phyloP scores from a whole-genome alignment of 35 echinoderm and acorn worm species.

The Heliocidaris tuberculata region DNA sequence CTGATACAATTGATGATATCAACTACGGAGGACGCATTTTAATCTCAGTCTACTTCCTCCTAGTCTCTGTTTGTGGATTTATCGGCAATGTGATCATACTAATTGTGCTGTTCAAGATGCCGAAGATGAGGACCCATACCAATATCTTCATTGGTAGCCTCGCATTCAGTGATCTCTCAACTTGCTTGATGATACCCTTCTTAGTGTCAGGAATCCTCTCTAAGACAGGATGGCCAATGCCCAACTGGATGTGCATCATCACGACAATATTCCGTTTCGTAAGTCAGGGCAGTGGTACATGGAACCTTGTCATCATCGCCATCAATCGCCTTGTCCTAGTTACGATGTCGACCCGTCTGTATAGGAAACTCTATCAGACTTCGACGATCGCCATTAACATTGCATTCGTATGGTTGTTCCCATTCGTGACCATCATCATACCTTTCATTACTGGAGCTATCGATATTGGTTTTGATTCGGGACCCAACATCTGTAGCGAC shows the following conservation, averaged over 20 bases:
- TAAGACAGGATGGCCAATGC: not conserved
- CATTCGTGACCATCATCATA: not conserved
- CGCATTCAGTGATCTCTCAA: not conserved
- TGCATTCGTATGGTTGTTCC: not conserved
- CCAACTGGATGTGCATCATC: not conserved
- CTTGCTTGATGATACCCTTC: not conserved
- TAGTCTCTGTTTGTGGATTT: not conserved
- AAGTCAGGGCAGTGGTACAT: not conserved
- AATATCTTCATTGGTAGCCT: not conserved
- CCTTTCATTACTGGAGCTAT: not conserved
- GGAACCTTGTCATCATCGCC: not conserved
- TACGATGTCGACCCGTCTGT: not conserved
- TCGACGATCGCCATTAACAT: not conserved
- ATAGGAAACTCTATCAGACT: not conserved
- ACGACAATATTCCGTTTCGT: not conserved
- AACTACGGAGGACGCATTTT: not conserved
- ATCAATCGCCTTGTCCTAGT: not conserved
- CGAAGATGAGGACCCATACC: not conserved
- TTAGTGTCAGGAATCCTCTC: not conserved
- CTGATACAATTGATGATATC: not conserved
- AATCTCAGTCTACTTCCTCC: not conserved
- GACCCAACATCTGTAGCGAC: not conserved
- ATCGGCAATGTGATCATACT: not conserved
- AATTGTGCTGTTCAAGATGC: not conserved
- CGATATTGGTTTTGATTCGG: not conserved